Conservation (phyloP, 2,888 invertebrate species). For the Parapristionchus giblindavisi region DNA sequence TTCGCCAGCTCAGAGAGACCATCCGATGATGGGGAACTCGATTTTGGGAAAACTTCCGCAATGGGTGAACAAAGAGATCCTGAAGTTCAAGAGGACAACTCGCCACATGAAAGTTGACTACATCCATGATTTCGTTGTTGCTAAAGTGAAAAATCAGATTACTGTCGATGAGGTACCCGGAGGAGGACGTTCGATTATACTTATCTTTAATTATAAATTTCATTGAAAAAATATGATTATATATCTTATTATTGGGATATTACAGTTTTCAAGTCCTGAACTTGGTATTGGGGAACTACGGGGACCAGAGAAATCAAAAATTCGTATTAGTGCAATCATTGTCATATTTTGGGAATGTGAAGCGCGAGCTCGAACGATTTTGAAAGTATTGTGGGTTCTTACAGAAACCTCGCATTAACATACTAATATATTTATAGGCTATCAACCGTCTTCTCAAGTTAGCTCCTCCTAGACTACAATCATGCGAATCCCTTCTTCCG, state of each 20-base stretch:
- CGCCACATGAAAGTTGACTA: background rate
- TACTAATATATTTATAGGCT: slow-evolving; percentile 37
- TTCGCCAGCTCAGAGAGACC: slow-evolving; percentile 9
- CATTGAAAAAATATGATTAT: no score
- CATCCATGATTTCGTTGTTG: background rate
- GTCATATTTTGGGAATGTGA: no score
- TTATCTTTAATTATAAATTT: no score
- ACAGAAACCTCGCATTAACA: background rate
- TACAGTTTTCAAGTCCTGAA: no score
- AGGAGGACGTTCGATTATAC: no score
- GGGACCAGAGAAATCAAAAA: no score
- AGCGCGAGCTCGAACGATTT: no score
- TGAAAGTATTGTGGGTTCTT: no score
- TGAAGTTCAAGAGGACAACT: background rate
- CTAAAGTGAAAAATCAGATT: background rate
- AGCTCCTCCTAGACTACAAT: slow-evolving; percentile 53
- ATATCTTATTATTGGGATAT: no score
- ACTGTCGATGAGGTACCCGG: slow-evolving; percentile 1
- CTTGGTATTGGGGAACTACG: no score
- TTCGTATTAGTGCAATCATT: no score
- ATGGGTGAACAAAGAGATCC: background rate
- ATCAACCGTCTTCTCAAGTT: slow-evolving; percentile 44
- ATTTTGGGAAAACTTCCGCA: slow-evolving; percentile 7
- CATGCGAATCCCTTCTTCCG: slow-evolving; percentile 60
- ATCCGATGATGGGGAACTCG: background rate